phyloP scores from a whole-genome alignment of 2,113 vertebrate species.

The Lophura nycthemera region DNA sequence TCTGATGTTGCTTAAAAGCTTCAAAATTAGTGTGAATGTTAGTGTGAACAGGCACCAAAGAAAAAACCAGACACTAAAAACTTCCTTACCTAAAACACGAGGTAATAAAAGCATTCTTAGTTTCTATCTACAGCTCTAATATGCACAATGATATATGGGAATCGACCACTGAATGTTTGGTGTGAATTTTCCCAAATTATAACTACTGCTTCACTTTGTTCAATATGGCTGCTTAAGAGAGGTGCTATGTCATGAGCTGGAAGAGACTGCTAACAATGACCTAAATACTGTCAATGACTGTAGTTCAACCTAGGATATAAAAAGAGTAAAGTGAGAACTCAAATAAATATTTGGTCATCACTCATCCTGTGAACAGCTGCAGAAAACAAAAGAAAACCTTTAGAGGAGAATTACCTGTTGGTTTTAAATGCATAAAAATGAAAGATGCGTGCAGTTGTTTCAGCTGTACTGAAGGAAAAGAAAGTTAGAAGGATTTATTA shows the following conservation, averaged over 20 bases:
- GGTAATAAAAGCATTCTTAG: neutral
- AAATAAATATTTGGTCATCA: neutral
- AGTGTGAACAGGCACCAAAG: neutral
- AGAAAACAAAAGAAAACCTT: neutral
- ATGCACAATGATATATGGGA: neutral
- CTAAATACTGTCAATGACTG: neutral
- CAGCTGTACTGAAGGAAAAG: neutral
- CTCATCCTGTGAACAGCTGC: neutral
- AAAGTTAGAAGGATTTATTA: neutral
- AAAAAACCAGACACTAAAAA: neutral
- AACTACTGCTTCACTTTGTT: neutral
- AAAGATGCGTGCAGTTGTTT: neutral
- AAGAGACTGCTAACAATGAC: neutral
- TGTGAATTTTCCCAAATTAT: neutral
- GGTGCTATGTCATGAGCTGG: neutral
- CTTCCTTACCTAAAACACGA: neutral
- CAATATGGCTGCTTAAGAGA: neutral
- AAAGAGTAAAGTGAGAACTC: neutral
- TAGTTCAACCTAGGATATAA: neutral
- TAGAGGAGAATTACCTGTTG: neutral
- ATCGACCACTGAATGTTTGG: neutral
- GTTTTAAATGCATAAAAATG: neutral
- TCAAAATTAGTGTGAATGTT: neutral
- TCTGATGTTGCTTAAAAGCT: neutral
- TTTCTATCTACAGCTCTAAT: conserved; percentile 1